Evolutionary conservation across 1,140 invertebrate species (phyloP).

Genomic region (Caenorhabditis inopinata): DNA sequence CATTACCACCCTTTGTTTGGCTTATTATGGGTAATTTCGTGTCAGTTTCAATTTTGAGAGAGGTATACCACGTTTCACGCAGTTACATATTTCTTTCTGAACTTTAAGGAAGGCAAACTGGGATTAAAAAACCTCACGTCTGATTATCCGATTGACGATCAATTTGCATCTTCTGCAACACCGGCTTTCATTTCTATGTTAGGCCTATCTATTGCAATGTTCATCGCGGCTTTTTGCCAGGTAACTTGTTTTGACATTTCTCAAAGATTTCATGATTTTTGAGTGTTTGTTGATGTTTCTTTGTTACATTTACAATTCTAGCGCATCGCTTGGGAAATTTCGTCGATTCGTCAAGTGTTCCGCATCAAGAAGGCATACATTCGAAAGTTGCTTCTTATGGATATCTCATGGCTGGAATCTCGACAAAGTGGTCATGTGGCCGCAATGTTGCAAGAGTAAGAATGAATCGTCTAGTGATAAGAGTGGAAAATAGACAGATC

Average conservation of each 20-base stretch:
- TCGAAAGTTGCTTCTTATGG: slow-evolving; percentile 61
- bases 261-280: background rate
- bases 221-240: slow-evolving; percentile 62
- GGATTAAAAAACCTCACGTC: slow-evolving; percentile 39
- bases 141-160: slow-evolving; percentile 49
- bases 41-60: slow-evolving; percentile 54
- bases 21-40: slow-evolving; percentile 64
- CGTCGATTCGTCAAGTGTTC: slow-evolving; percentile 61
- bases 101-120: slow-evolving; percentile 15
- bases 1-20: slow-evolving; percentile 63
- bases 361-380: slow-evolving; percentile 63
- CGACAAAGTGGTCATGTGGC: slow-evolving; percentile 62
- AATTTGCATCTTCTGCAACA: slow-evolving; percentile 53
- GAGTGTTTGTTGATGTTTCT: slow-evolving; percentile 21
- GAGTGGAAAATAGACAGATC: background rate
- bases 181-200: slow-evolving; percentile 63
- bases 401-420: slow-evolving; percentile 62
- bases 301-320: slow-evolving; percentile 45
- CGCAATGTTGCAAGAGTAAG: slow-evolving; percentile 61
- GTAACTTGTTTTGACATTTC: slow-evolving; percentile 44
- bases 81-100: background rate
- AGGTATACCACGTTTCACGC: slow-evolving; percentile 32
- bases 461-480: background rate
- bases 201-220: slow-evolving; percentile 55
- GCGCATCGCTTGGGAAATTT: slow-evolving; percentile 60